These are phyloP conservation scores for Halcyon chelicuti DNA, from an alignment of 2,797 vertebrate genomes.

Conservation along the genomic window DNA sequence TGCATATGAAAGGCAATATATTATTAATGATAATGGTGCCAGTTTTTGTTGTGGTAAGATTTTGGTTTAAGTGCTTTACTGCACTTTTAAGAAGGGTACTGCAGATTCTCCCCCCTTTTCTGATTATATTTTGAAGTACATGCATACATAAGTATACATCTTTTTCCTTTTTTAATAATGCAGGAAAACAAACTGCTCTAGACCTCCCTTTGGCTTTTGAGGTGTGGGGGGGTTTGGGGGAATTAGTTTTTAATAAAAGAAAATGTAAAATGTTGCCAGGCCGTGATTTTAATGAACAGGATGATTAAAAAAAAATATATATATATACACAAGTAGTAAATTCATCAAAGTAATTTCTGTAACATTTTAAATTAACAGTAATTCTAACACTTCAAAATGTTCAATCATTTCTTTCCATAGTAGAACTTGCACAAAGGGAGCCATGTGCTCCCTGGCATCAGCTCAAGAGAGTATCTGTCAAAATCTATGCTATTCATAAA, in stretches of 20 bases:
- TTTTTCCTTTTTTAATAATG: neutral
- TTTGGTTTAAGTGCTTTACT: neutral
- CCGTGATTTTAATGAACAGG: neutral
- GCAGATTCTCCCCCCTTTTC: neutral
- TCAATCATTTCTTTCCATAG: neutral
- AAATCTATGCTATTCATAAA: neutral
- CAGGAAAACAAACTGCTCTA: neutral
- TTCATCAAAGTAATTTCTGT: neutral
- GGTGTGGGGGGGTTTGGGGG: neutral
- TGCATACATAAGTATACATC: neutral
- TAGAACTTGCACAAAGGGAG: neutral
- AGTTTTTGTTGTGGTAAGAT: neutral
- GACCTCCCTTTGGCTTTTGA: neutral
- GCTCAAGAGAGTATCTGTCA: neutral
- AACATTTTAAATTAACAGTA: neutral
- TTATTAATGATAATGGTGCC: neutral
- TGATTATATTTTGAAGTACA: neutral
- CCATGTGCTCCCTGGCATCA: neutral
- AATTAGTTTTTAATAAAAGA: neutral
- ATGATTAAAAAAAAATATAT: neutral
- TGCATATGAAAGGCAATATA: constrained; percentile 2
- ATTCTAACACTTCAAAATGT: neutral
- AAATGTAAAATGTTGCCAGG: neutral
- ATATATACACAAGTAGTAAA: neutral
- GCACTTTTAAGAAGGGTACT: neutral